Base-by-base conservation (phyloP, 1,140 invertebrate species). In the Grapholita molesta region DNA sequence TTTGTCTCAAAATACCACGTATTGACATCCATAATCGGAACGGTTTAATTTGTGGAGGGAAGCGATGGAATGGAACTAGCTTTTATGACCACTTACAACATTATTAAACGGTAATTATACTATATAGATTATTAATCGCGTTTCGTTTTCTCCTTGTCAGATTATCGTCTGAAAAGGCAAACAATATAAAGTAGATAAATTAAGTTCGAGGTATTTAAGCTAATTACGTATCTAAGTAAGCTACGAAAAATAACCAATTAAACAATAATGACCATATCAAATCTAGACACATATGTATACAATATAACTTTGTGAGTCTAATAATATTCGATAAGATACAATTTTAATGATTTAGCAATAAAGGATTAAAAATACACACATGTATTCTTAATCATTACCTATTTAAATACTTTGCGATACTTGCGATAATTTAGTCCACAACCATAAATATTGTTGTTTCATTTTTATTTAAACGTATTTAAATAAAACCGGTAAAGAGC, bases 1-100 rank as follows among this genome's bases (percentile, higher is more conserved):
- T 61, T 61, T 61, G 55, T 61, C 55, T 61, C 55, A 30, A 61
- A 61, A 61, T 61, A 61, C 55, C 55, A 61, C 55, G 9, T 32
- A 61, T 61, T 32, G 55, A 61, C 55, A n/a, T n/a, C n/a, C n/a
- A n/a, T n/a, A 32, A 61, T 61, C 28, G 25, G 15, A 61, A 15
- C 24, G 53, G 53, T 61, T 61, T 61, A 61, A 61, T 61, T 61
- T 61, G 55, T 15, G 11, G 28, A 28, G 12, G 25, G 55, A 32
- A 30, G 18, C 18, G 21, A 1, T 48, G 21, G 18, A 48, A 1
- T 48, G 21, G 18, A 18, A 48, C 42, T 21, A 21, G 15, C 15
- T 48, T 48, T 48, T 21, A 8, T 21, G 38, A 18, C n/a, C 42
- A 48, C 1, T 48, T 48, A 48, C 21, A 21, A 21, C 38, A 18